Evolutionary conservation across 2,888 invertebrate species (phyloP), one percentile per base, ranked within the genome.

Genomic region (Thera britannica): DNA sequence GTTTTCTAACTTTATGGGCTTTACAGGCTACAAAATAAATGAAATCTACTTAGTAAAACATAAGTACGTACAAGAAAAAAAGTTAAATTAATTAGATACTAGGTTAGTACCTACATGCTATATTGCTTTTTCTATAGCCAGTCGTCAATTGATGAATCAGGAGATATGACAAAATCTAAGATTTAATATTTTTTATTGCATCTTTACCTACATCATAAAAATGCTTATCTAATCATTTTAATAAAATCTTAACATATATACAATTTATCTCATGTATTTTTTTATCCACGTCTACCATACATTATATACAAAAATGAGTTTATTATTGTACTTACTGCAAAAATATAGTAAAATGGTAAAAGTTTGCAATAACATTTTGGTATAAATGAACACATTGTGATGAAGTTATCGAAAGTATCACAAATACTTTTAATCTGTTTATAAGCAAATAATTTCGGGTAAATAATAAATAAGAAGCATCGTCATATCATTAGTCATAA

Each of bases 301-400:
- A 73, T 76, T 83, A 83, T 86, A 81, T 84, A 85, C 84, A 85
- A 77, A 81, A 75, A 79, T 79, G 76, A 73, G 75, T 72, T 75
- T 57, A 78, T 77, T 67, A 82, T 79, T 81, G 78, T 77, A 80
- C 79, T 80, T 77, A 80, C 79, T 80, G 80, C 72, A 79, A 79
- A 77, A 52, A 52, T 79, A 78, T 78, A 81, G 78, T 76, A 80
- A 83, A 82, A 79, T 78, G 77, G 79, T 83, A 83, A 77, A 82
- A 79, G 49, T 75, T 85, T 85, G 85, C 86, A 85, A 82, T 80
- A 84, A 84, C 87, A 90, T 44, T 92, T 92, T 92, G 91, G 91
- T 90, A 87, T 85, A 80, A 84, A 80, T 90, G 91, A 92, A 92
- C 91, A 90, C 90, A 92, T 89, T 89, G 90, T 89, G 91, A 90